Conservation (phyloP, 2,888 invertebrate species). For the Pogonocherus hispidulus region DNA sequence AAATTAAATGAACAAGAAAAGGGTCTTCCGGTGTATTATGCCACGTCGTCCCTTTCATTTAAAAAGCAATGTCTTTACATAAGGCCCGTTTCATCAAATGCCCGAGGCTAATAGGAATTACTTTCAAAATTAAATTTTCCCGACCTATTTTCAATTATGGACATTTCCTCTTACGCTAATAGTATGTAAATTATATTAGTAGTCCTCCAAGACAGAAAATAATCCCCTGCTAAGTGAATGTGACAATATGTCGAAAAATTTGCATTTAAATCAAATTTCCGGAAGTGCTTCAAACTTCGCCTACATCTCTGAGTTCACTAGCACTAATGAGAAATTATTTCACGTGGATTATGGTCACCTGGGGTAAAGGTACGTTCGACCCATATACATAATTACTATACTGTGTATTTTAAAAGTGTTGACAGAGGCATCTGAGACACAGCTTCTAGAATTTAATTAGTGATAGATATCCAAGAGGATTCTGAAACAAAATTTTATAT, state of each 20-base stretch:
- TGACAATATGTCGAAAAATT: conserved; percentile 46
- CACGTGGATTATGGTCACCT: neutral
- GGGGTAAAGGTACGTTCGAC: neutral
- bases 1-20: neutral
- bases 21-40: neutral
- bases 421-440: too few species aligned
- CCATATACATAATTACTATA: too few species aligned
- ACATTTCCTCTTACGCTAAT: conserved; percentile 31
- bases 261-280: conserved; percentile 44
- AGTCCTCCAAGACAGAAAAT: conserved; percentile 18
- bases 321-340: neutral
- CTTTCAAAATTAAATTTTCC: conserved; percentile 30
- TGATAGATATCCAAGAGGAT: too few species aligned
- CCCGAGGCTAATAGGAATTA: conserved; percentile 23
- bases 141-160: conserved; percentile 33
- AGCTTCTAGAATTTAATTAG: too few species aligned
- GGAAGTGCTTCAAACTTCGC: conserved; percentile 10
- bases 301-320: neutral
- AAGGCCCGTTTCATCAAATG: conserved; percentile 3
- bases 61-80: conserved; percentile 32
- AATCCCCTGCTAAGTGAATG: conserved; percentile 43
- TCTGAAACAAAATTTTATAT: too few species aligned
- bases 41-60: conserved; percentile 4
- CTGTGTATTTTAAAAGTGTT: too few species aligned
- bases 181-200: conserved; percentile 35